These are phyloP conservation scores for Falco novaeseelandiae DNA, from an alignment of 2,797 vertebrate genomes.

Conservation along the genomic window DNA sequence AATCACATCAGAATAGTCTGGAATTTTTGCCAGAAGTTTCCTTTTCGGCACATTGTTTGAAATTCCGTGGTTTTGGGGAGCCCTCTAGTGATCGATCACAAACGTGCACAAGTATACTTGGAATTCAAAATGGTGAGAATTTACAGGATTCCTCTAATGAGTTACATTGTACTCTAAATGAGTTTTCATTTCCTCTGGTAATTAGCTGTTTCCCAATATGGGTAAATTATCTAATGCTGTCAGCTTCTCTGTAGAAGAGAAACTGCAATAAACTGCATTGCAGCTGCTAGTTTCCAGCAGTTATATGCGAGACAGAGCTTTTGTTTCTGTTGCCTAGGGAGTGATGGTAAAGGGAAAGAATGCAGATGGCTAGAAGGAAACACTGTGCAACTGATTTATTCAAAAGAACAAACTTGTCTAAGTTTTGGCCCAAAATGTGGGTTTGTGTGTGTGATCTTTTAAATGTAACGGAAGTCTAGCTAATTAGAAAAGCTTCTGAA, in stretches of 20 bases:
- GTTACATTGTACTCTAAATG: constrained; percentile 4
- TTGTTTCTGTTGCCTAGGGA: constrained; percentile 72
- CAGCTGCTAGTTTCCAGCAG: constrained; percentile 48
- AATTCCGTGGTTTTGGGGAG: background rate
- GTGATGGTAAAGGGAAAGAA: constrained; percentile 43
- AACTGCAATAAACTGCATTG: background rate
- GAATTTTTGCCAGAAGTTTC: background rate
- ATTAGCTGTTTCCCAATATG: constrained; percentile 51
- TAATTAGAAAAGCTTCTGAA: constrained; percentile 51
- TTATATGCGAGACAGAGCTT: constrained; percentile 18
- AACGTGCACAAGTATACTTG: background rate
- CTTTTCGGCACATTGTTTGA: background rate
- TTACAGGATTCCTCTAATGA: background rate
- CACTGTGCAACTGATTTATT: background rate
- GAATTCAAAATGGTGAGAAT: background rate
- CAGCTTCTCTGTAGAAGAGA: background rate
- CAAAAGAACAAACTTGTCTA: constrained; percentile 27
- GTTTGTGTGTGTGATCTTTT: constrained; percentile 44
- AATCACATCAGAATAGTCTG: background rate
- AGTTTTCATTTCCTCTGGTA: constrained; percentile 56
- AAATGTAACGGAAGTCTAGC: constrained; percentile 53
- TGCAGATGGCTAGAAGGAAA: constrained; percentile 42
- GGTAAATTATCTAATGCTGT: constrained; percentile 46
- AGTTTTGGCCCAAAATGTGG: constrained; percentile 47
- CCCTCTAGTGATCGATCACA: constrained; percentile 6